Percentiles rank a stretch among this genome's conserved stretches.
These are phyloP conservation scores for Ypsolopha sequella DNA, from an alignment of 2,888 invertebrate species.

Conservation along the genomic window DNA sequence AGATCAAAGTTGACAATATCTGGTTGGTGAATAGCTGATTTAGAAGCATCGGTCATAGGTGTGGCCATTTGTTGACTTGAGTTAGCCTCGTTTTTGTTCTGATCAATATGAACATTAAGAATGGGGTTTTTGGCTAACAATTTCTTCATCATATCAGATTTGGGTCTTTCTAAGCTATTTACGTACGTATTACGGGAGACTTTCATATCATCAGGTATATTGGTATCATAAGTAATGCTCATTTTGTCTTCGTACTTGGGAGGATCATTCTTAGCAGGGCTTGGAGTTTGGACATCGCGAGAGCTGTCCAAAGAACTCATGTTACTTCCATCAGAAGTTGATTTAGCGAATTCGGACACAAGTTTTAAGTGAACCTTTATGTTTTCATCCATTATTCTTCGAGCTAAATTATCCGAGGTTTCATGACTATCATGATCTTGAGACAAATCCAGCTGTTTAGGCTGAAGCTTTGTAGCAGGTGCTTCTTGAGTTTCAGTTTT, in stretches of 20 bases:
- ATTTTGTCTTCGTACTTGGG: conserved; percentile 55
- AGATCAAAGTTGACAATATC: conserved; percentile 64
- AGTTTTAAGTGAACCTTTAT: conserved; percentile 61
- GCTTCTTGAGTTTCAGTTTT: conserved; percentile 34
- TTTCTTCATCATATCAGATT: conserved; percentile 73
- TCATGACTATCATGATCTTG: conserved; percentile 44
- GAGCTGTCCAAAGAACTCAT: conserved; percentile 51
- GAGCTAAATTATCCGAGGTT: conserved; percentile 57
- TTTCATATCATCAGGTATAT: conserved; percentile 74
- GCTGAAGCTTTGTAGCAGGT: conserved; percentile 20
- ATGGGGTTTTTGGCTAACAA: conserved; percentile 64
- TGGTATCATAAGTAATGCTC: conserved; percentile 66
- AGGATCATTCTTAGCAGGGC: conserved; percentile 24
- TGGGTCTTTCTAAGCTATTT: conserved; percentile 73
- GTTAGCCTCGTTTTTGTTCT: conserved; percentile 39
- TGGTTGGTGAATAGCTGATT: conserved; percentile 58
- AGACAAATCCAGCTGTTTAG: conserved; percentile 30
- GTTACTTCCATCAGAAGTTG: conserved; percentile 58
- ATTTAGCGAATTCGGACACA: conserved; percentile 61
- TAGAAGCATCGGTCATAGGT: conserved; percentile 48
- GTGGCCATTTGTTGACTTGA: conserved; percentile 35
- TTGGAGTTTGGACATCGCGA: conserved; percentile 30
- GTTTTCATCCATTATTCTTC: conserved; percentile 61
- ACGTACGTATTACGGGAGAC: conserved; percentile 71
- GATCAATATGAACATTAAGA: conserved; percentile 56